phyloP scores from a whole-genome alignment of 1,140 invertebrate species.

The Ctenoplectra terminalis region DNA sequence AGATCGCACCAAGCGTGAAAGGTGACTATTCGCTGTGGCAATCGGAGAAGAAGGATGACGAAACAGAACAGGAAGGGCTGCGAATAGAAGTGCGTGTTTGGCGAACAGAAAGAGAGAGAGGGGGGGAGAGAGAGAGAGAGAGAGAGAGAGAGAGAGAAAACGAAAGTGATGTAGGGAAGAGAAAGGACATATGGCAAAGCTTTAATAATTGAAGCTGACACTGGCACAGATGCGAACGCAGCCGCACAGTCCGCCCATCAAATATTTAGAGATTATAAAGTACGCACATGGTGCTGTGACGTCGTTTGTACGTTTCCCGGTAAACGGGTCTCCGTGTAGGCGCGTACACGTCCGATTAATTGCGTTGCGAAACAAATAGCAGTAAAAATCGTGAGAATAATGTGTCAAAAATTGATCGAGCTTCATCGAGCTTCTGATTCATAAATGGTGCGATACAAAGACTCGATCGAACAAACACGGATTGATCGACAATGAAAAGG shows the following conservation, averaged over 20 bases:
- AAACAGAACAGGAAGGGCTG: neutral
- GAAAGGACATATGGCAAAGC: conserved; percentile 72
- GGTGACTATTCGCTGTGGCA: neutral
- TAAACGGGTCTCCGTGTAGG: neutral
- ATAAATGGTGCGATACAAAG: too few species aligned
- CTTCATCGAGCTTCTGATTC: too few species aligned
- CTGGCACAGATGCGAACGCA: conserved; percentile 69
- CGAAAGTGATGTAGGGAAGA: conserved; percentile 26
- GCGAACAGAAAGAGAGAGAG: neutral
- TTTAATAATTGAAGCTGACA: conserved; percentile 77
- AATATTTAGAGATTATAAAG: conserved; percentile 77
- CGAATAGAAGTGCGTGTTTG: neutral
- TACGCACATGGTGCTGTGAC: conserved; percentile 44
- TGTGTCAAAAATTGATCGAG: too few species aligned
- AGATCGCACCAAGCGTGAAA: conserved; percentile 2
- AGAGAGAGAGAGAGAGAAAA: conserved; percentile 14
- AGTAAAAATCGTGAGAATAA: neutral
- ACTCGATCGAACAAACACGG: neutral
- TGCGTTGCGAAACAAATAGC: neutral
- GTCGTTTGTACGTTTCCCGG: conserved; percentile 33
- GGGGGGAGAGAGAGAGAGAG: neutral
- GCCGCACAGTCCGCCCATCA: conserved; percentile 66
- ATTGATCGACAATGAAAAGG: too few species aligned
- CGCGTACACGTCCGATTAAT: neutral
- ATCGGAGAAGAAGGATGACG: conserved; percentile 11